Evolutionary conservation across 2,113 vertebrate species (phyloP).

Genomic region (Anseranas semipalmata): DNA sequence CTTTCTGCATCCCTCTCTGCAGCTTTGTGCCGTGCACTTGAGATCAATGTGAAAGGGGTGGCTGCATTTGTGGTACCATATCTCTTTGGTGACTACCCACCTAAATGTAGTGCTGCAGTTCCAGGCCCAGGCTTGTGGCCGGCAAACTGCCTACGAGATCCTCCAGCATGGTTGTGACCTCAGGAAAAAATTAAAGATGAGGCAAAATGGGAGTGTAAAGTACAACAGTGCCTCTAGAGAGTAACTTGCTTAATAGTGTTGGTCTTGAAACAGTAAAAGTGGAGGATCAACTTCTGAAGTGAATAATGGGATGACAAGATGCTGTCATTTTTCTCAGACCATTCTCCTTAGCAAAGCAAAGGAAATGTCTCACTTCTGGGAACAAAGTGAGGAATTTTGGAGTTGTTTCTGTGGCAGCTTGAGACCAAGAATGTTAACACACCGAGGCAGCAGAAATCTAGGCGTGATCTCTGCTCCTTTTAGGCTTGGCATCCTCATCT

Average conservation of each 20-base stretch:
- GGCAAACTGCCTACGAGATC: not conserved
- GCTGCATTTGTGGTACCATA: accelerated
- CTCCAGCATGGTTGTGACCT: not conserved
- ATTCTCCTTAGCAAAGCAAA: not conserved
- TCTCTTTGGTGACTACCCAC: not conserved
- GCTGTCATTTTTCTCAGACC: not conserved
- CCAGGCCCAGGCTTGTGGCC: not conserved
- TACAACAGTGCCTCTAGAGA: not conserved
- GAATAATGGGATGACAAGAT: accelerated
- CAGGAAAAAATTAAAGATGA: not conserved
- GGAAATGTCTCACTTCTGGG: not conserved
- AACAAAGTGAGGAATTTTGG: not conserved
- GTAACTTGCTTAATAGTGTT: not conserved
- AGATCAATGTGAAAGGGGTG: accelerated
- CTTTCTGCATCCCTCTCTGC: not conserved
- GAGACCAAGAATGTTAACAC: not conserved
- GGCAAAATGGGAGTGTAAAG: not conserved
- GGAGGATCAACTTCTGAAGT: not conserved
- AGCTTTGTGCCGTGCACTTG: accelerated
- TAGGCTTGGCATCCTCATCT: not conserved
- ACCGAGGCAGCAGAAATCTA: not conserved
- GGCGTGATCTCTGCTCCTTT: not conserved
- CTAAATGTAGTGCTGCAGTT: not conserved
- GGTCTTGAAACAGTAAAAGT: not conserved
- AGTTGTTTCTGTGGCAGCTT: not conserved